Percentiles rank a stretch among this genome's conserved stretches.
Evolutionary conservation across 2,888 invertebrate species (phyloP).

Genomic region (Hesperia comma): DNA sequence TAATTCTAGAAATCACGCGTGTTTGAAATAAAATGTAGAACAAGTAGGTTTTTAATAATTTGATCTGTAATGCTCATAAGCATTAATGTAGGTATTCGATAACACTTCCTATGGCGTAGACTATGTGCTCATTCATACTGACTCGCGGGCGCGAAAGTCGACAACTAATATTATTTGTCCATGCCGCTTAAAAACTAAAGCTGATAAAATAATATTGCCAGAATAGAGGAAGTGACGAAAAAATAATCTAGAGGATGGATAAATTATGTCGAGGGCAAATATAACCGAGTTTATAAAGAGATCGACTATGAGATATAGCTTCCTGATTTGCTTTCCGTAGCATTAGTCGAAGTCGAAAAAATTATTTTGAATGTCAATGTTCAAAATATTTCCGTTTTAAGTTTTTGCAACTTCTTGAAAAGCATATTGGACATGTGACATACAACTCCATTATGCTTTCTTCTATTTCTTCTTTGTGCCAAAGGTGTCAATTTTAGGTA

Average conservation of each 20-base stretch:
- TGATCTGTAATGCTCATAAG: too few species aligned
- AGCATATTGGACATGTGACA: too few species aligned
- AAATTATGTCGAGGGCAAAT: constrained; percentile 10
- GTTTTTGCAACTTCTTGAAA: too few species aligned
- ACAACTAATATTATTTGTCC: background rate
- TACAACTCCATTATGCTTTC: too few species aligned
- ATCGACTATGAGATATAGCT: constrained; percentile 14
- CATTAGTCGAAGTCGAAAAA: constrained; percentile 16
- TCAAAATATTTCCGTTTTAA: background rate
- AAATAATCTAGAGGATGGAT: background rate
- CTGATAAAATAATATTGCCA: background rate
- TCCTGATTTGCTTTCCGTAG: constrained; percentile 16
- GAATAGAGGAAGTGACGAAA: background rate
- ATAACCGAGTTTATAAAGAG: constrained; percentile 15
- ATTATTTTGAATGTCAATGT: background rate
- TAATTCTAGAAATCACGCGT: constrained; percentile 9
- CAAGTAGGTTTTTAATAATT: too few species aligned
- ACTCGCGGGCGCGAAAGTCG: too few species aligned
- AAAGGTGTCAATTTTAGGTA: too few species aligned
- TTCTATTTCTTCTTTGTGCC: too few species aligned
- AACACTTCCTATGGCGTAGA: too few species aligned
- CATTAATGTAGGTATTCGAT: too few species aligned
- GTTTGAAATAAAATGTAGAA: too few species aligned
- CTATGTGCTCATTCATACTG: too few species aligned
- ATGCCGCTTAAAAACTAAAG: background rate